Evolutionary conservation across 2,113 vertebrate species (phyloP).

Genomic region (Mohoua ochrocephala): DNA sequence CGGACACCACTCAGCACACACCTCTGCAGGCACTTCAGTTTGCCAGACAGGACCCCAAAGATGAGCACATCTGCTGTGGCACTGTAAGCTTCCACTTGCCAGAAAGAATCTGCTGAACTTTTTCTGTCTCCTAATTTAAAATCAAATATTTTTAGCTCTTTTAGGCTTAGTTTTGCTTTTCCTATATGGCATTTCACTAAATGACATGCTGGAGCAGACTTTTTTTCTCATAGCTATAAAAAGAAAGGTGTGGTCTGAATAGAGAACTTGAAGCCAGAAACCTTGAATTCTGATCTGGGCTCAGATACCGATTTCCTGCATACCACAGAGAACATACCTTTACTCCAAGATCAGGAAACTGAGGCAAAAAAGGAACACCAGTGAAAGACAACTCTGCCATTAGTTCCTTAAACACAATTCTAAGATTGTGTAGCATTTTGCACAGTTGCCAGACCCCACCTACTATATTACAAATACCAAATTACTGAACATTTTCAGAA

Average conservation of each 20-base stretch:
- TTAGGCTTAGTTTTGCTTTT: not conserved
- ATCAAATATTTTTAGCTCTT: not conserved
- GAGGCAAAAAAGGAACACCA: not conserved
- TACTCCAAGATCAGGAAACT: not conserved
- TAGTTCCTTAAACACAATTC: not conserved
- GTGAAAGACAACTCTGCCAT: not conserved
- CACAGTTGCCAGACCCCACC: not conserved
- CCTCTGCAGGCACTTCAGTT: not conserved
- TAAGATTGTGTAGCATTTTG: not conserved
- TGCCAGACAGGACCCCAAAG: not conserved
- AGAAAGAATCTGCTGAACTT: not conserved
- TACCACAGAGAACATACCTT: not conserved
- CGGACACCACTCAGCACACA: not conserved
- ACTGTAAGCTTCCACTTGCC: not conserved
- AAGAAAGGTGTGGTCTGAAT: conserved; percentile 4
- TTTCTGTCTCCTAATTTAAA: not conserved
- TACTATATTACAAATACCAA: not conserved
- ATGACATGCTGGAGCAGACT: not conserved
- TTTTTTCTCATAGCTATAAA: conserved; percentile 37
- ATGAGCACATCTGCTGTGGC: not conserved
- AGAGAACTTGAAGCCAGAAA: not conserved
- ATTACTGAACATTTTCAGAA: not conserved
- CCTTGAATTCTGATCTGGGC: not conserved
- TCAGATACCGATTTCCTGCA: not conserved
- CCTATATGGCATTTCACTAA: conserved; percentile 2